Evolutionary conservation across 1,140 invertebrate species (phyloP).

Genomic region (Scylla paramamosain): DNA sequence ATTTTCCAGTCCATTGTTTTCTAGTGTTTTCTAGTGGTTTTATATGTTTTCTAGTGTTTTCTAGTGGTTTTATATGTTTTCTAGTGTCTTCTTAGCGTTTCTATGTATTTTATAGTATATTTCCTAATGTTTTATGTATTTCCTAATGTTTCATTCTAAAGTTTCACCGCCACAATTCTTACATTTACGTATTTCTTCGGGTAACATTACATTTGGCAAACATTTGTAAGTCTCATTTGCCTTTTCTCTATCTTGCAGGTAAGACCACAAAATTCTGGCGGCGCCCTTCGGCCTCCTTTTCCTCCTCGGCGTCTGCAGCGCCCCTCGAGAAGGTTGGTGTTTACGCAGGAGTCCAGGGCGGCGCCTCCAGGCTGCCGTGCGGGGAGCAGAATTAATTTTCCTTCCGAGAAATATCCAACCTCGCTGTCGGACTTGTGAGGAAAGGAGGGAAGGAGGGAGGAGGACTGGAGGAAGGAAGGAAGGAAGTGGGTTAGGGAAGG

Average conservation of each 20-base stretch:
- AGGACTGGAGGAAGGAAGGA: neutral
- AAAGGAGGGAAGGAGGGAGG: neutral
- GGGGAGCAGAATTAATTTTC: neutral
- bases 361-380: neutral
- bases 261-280: neutral
- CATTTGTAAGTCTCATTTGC: neutral
- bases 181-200: too few relatives aligned
- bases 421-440: neutral
- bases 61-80: too few relatives aligned
- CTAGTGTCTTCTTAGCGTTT: too few relatives aligned
- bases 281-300: neutral
- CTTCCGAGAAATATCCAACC: neutral
- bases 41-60: too few relatives aligned
- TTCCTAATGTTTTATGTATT: too few relatives aligned
- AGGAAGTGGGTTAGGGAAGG: neutral
- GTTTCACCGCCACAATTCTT: too few relatives aligned
- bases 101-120: too few relatives aligned
- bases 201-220: too few relatives aligned
- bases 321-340: neutral
- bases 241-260: neutral
- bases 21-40: too few relatives aligned
- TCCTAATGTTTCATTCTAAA: too few relatives aligned
- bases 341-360: neutral
- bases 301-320: neutral
- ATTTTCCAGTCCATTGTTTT: too few relatives aligned